Evolutionary conservation across 2,113 vertebrate species (phyloP), one percentile per base, ranked within the genome.

Genomic region (Pseudopodoces humilis): DNA sequence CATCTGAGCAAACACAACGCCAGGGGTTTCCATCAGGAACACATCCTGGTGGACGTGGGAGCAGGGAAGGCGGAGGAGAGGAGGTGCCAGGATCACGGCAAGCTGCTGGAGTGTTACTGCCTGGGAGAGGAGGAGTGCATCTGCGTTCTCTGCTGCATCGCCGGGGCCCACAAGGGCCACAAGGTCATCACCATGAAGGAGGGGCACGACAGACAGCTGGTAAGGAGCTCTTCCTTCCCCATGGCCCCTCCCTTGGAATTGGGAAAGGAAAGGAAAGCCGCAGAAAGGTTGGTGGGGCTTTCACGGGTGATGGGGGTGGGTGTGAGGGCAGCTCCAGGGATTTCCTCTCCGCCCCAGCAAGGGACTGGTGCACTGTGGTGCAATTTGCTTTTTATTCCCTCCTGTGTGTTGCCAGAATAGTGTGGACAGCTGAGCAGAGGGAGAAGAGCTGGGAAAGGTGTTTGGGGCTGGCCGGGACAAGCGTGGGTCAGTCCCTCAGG

Each of bases 1-100:
- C 98, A 99, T 75, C 95, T 99, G 95, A 98, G 95, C 86, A 98
- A 98, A 7, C 98, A 98, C 90, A 98, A 97, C 4, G 96, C 98
- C 96, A 98, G 97, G 90, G 31, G 5, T 31, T 88, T 14, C 62
- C 43, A 69, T 22, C 53, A 33, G 58, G 96, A 97, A 33, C 98
- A 98, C 63, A 35, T 98, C 92, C 94, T 99, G 96, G 98, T 98
- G 91, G 98, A 98, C 28, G 97, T 98, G 71, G 98, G 97, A 0
- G 3, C 49, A 1, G 58, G 16, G 10, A 87, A 71, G 47, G 94
- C 80, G 43, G 96, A 98, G 92, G 95, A 98, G 49, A 97, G 98
- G 95, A 98, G 96, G 92, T 99, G 99, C 72, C 94, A 20, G 3
- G 97, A 98, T 94, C 98, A 99, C 39, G 96, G 98, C 97, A 98